phyloP scores from a whole-genome alignment of 1,140 invertebrate species.

The Drosophila tristis region DNA sequence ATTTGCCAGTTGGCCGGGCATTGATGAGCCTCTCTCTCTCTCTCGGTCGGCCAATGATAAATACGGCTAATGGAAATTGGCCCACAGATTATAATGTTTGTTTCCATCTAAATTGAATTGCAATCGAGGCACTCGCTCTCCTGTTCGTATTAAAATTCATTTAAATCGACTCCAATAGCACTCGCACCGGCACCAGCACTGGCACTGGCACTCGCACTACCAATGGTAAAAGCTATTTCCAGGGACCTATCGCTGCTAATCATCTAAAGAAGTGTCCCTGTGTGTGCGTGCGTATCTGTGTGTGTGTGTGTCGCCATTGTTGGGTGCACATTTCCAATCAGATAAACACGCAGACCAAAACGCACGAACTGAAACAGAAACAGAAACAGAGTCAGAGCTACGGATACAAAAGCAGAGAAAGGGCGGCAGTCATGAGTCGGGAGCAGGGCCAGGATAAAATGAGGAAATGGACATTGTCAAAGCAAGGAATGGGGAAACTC shows the following conservation, averaged over 20 bases:
- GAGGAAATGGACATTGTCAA: constrained; percentile 30
- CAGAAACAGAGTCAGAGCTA: constrained; percentile 17
- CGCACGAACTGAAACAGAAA: constrained; percentile 62
- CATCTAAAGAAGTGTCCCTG: constrained; percentile 76
- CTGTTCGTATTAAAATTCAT: constrained; percentile 71
- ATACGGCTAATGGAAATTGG: constrained; percentile 57
- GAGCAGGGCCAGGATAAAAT: constrained; percentile 22
- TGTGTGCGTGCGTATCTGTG: constrained; percentile 36
- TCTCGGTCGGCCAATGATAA: constrained; percentile 55
- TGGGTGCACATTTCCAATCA: constrained; percentile 73
- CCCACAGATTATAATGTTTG: constrained; percentile 59
- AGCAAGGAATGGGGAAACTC: neutral
- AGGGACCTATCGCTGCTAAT: constrained; percentile 71
- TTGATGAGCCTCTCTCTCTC: constrained; percentile 59
- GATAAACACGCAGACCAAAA: constrained; percentile 69
- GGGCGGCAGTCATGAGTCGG: neutral
- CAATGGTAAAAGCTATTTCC: constrained; percentile 38
- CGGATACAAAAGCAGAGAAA: constrained; percentile 9
- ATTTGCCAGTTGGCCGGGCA: constrained; percentile 67
- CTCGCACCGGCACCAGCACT: no score
- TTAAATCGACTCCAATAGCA: constrained; percentile 55
- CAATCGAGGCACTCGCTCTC: constrained; percentile 31
- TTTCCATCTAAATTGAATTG: constrained; percentile 69
- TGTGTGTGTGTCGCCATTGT: constrained; percentile 74
- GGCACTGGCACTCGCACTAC: no score